Conservation (phyloP, 2,797 vertebrate species). For the Lepidocolaptes lacrymiger region DNA sequence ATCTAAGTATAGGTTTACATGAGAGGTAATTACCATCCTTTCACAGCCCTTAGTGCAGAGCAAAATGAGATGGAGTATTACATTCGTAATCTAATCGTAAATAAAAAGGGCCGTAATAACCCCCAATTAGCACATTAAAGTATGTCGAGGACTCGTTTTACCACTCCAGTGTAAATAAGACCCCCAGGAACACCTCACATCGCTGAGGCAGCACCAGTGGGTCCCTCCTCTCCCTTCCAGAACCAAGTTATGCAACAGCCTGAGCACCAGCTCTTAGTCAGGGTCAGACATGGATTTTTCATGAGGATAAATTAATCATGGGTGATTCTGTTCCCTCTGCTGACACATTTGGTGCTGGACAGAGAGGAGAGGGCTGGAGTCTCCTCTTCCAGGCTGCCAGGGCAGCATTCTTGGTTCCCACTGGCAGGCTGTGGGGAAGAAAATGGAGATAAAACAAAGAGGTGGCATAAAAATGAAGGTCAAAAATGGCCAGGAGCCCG, state of each 20-base stretch:
- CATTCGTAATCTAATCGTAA: constrained; percentile 73
- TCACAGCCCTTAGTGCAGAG: constrained; percentile 62
- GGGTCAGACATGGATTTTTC: background rate
- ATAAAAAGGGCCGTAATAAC: constrained; percentile 78
- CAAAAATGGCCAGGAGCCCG: background rate
- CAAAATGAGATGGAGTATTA: constrained; percentile 67
- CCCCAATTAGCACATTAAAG: constrained; percentile 79
- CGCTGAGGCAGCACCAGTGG: background rate
- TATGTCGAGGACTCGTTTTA: constrained; percentile 56
- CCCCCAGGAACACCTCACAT: constrained; percentile 54
- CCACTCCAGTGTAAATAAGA: constrained; percentile 55
- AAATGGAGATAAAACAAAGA: background rate
- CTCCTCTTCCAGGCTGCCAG: background rate
- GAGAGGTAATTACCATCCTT: constrained; percentile 74
- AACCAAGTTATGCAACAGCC: constrained; percentile 18
- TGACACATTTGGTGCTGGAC: background rate
- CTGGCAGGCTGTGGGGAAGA: background rate
- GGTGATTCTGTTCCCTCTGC: background rate
- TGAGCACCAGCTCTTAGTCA: background rate
- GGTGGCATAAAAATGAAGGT: rapidly evolving
- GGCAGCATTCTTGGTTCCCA: rapidly evolving
- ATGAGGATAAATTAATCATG: constrained; percentile 31
- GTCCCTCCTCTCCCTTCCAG: constrained; percentile 44
- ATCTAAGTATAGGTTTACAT: constrained; percentile 67
- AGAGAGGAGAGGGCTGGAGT: background rate